phyloP scores from a whole-genome alignment of 2,797 vertebrate genomes.

The Apogon hyalosoma region DNA sequence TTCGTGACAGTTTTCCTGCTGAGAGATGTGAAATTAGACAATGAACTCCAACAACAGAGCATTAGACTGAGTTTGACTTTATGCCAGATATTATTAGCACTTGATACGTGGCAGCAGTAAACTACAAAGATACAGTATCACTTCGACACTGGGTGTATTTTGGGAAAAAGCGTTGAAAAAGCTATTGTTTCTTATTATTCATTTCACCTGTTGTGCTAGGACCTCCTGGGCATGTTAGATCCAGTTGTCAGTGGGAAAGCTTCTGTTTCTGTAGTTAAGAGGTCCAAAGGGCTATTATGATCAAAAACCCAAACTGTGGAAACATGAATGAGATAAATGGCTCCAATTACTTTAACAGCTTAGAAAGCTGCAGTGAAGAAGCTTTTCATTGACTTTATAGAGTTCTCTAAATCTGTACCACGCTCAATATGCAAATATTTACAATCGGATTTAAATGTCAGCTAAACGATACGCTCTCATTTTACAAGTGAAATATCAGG shows the following conservation, averaged over 20 bases:
- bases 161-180: constrained; percentile 4
- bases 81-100: constrained; percentile 41
- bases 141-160: constrained; percentile 20
- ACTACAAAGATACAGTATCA: constrained; percentile 23
- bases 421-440: constrained; percentile 3
- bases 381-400: constrained; percentile 5
- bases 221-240: constrained; percentile 13
- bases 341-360: constrained; percentile 6
- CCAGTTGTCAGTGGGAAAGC: constrained; percentile 13
- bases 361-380: neutral
- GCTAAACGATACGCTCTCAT: neutral
- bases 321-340: constrained; percentile 19
- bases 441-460: constrained; percentile 2
- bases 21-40: constrained; percentile 34
- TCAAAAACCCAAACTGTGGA: constrained; percentile 1
- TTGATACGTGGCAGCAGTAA: constrained; percentile 22
- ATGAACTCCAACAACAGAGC: constrained; percentile 11
- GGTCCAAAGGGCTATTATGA: constrained; percentile 12
- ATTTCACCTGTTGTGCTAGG: neutral
- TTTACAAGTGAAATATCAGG: constrained; percentile 22
- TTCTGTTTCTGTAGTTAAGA: constrained; percentile 16
- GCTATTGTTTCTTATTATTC: neutral
- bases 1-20: constrained; percentile 9
- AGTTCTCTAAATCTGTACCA: neutral
- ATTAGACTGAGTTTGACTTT: constrained; percentile 19